Evolutionary conservation across 2,113 vertebrate genomes (phyloP).

Genomic region (Candoia aspera): DNA sequence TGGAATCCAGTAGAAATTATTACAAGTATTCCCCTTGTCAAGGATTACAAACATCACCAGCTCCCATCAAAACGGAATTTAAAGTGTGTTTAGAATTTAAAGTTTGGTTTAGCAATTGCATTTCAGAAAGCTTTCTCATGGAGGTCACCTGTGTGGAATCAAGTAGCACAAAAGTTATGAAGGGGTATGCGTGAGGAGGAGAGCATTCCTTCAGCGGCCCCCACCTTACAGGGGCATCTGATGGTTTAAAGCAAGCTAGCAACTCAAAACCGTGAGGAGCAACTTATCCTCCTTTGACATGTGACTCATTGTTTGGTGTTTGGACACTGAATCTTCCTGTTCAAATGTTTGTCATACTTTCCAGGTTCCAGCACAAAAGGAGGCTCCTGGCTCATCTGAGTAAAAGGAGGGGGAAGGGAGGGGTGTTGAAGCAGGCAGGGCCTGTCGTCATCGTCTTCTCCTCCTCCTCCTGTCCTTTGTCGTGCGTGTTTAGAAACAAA

Average conservation of each 20-base stretch:
- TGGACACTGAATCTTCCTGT: background rate
- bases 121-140: background rate
- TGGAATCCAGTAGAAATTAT: background rate
- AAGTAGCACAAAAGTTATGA: background rate
- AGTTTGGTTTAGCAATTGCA: background rate
- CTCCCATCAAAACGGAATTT: too few relatives aligned
- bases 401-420: background rate
- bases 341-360: slow-evolving; percentile 32
- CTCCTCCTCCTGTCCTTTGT: background rate
- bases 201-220: background rate
- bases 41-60: background rate
- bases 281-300: background rate
- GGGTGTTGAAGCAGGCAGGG: background rate
- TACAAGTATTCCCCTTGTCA: too few relatives aligned
- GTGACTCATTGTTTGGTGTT: slow-evolving; percentile 31
- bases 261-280: background rate
- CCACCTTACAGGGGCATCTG: background rate
- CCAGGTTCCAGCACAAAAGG: slow-evolving; percentile 31
- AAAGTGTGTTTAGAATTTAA: too few relatives aligned
- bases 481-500: background rate
- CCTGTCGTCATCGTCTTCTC: background rate
- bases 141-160: background rate
- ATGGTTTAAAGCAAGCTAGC: background rate
- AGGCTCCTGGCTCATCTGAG: slow-evolving; percentile 10
- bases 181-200: background rate